Evolutionary conservation across 1,140 invertebrate species (phyloP).

Genomic region (Dryas iulia): DNA sequence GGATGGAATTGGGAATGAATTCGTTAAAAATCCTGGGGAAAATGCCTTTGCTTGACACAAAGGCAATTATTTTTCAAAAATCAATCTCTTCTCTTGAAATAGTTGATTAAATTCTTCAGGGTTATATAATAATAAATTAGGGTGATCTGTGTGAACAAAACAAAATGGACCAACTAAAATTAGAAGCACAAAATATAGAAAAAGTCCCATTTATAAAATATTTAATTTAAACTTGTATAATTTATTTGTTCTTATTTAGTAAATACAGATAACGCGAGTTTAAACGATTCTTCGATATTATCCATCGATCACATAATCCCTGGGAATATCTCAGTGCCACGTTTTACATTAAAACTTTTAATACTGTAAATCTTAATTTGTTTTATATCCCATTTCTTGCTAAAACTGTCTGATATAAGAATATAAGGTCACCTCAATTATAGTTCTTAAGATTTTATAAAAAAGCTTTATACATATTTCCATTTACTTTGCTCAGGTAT

Average conservation of each 20-base stretch:
- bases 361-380: conserved; percentile 6
- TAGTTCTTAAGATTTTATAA: not conserved
- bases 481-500: not conserved
- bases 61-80: too few species aligned
- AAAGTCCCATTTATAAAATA: too few species aligned
- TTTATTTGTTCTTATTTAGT: not conserved
- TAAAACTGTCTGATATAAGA: not conserved
- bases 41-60: too few species aligned
- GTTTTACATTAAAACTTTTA: conserved; percentile 18
- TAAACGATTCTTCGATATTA: not conserved
- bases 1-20: too few species aligned
- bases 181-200: too few species aligned
- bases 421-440: not conserved
- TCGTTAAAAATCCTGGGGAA: too few species aligned
- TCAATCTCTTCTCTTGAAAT: too few species aligned
- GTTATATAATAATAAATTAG: too few species aligned
- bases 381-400: not conserved
- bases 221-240: not conserved
- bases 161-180: too few species aligned
- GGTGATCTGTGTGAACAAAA: too few species aligned
- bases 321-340: not conserved
- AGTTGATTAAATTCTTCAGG: too few species aligned
- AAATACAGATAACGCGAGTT: not conserved
- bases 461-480: not conserved
- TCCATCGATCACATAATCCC: conserved; percentile 2